Conservation (phyloP, 2,797 vertebrate species). For the Erethizon dorsatum region DNA sequence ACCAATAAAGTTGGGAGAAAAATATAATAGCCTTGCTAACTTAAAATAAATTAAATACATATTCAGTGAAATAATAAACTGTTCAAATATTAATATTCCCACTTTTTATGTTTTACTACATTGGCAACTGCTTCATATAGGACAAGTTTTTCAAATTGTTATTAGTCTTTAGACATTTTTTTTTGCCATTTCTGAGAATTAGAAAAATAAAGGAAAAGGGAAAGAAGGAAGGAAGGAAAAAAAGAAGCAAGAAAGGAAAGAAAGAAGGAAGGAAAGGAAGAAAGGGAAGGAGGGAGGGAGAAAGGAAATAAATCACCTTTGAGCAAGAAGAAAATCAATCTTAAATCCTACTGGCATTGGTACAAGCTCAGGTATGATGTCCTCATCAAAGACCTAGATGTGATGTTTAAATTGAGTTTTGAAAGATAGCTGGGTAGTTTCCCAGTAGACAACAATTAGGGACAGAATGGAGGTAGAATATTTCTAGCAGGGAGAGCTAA, state of each 20-base stretch:
- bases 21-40: neutral
- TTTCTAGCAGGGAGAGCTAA: neutral
- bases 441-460: neutral
- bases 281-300: too few species aligned
- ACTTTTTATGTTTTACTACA: neutral
- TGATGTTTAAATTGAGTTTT: slow-evolving; percentile 28
- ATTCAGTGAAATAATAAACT: slow-evolving; percentile 58
- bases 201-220: neutral
- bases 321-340: neutral
- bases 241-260: neutral
- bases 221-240: too few species aligned
- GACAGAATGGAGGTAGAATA: neutral
- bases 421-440: neutral
- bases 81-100: slow-evolving; percentile 21
- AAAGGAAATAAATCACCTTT: neutral
- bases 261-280: neutral
- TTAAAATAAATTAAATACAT: neutral
- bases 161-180: neutral
- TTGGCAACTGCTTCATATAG: neutral
- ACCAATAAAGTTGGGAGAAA: neutral
- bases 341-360: neutral
- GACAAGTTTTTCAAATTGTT: neutral
- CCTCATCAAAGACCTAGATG: neutral
- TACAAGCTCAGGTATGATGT: neutral
- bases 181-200: neutral